Percentiles rank a stretch among this genome's conserved stretches.
phyloP scores from a whole-genome alignment of 2,797 vertebrate genomes.

The Silurus lanzhouensis region DNA sequence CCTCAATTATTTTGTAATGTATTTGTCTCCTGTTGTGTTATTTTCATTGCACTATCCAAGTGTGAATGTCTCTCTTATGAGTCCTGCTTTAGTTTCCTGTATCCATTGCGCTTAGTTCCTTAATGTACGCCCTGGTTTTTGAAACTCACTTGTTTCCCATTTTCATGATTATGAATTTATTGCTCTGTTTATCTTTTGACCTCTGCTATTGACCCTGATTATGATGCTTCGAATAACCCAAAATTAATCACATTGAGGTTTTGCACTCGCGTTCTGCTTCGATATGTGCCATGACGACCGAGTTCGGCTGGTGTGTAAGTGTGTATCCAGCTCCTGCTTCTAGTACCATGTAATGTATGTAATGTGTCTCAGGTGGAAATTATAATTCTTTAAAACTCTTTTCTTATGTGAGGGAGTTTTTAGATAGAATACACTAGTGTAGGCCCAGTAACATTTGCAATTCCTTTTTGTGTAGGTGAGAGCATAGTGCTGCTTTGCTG shows the following conservation, averaged over 20 bases:
- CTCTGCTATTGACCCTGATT: background rate
- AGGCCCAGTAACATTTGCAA: no score
- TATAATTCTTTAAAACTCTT: background rate
- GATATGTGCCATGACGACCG: background rate
- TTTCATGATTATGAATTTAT: background rate
- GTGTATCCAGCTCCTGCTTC: background rate
- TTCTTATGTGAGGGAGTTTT: background rate
- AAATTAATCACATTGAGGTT: background rate
- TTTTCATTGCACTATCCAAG: no score
- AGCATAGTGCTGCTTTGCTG: background rate
- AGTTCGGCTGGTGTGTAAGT: background rate
- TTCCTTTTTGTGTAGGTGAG: background rate
- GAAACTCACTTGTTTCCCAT: background rate
- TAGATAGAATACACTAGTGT: background rate
- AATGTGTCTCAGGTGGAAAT: background rate
- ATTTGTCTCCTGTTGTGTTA: background rate
- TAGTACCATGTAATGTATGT: background rate
- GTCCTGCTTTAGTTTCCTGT: background rate
- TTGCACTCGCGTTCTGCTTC: background rate
- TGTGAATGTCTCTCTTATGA: background rate
- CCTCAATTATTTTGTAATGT: background rate
- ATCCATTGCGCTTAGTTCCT: background rate
- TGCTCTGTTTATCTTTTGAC: background rate
- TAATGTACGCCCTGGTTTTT: background rate
- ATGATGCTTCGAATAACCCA: background rate